These are phyloP conservation scores for Heliconius congener DNA, from an alignment of 1,140 invertebrate species.

Conservation along the genomic window DNA sequence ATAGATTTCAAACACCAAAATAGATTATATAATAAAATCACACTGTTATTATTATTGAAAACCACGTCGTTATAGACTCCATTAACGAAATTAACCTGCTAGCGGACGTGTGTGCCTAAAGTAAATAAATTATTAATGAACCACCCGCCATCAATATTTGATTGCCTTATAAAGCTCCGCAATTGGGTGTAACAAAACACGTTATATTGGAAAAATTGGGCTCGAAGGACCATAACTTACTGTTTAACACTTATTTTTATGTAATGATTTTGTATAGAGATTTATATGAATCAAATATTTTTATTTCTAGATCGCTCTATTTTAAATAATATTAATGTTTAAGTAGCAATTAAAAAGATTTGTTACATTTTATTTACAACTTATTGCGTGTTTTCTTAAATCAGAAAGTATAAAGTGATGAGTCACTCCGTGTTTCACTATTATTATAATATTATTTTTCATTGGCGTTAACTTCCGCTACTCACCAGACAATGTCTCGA, in stretches of 20 bases:
- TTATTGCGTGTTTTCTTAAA: too few relatives aligned
- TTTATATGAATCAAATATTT: background rate
- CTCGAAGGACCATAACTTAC: constrained; percentile 5
- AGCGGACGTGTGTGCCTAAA: constrained; percentile 2
- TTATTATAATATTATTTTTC: too few relatives aligned
- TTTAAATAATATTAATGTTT: background rate
- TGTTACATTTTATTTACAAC: too few relatives aligned
- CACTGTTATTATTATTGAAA: constrained; percentile 5
- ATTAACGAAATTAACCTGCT: constrained; percentile 12
- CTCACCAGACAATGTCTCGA: too few relatives aligned
- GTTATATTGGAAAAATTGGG: constrained; percentile 7
- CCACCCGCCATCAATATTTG: background rate
- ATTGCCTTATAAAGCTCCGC: background rate
- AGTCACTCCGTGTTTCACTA: too few relatives aligned
- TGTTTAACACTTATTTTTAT: background rate
- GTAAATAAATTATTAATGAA: constrained; percentile 13
- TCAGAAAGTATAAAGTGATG: too few relatives aligned
- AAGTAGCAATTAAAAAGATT: too few relatives aligned
- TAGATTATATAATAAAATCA: background rate
- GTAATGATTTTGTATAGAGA: background rate
- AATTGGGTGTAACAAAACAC: background rate
- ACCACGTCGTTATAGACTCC: constrained; percentile 5
- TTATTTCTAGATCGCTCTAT: background rate
- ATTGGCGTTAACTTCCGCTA: too few relatives aligned
- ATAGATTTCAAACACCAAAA: background rate